Base-by-base conservation (phyloP, 2,113 vertebrate species). In the Pycnonotus jocosus region DNA sequence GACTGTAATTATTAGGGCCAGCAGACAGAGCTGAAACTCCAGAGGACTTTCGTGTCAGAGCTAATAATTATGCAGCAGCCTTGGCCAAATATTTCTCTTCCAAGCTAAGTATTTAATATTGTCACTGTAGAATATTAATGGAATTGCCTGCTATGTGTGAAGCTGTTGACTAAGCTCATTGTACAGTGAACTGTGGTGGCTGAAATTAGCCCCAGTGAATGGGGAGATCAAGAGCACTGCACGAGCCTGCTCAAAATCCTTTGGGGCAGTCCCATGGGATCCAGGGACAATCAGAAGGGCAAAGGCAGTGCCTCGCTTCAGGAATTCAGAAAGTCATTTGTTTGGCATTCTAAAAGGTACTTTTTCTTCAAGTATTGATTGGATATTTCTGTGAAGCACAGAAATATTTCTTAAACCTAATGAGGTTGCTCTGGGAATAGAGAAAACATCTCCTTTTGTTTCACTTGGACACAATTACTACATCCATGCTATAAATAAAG, bases 31-130 rank as follows among this genome's bases (percentile, higher is more conserved):
- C 90, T 94, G 88, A 88, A 96, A 94, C 86, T 94, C 96, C 90
- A 95, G 80, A 96, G 94, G 95, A 96, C 93, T 93, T 96, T 76
- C 68, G 90, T 95, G 96, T 96, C 93, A 95, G 90, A 92, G 90
- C 88, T 95, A 95, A 96, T 96, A 96, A 96, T 96, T 96, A 96
- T 96, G 92, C 94, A 95, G 94, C 93, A 94, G 94, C 95, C 88
- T 96, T 96, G 94, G 92, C 96, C 94, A 97, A 97, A 96, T 96
- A 94, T 95, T 95, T 91, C 92, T 76, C 24, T 95, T 90, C 94
- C 2, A 1, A 93, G 88, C 94, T 94, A 77, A 95, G 95, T 97
- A 95, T 95, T 97, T 96, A 95, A 95, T 96, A 95, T 95, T 90
- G 90, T 92, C 47, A 3, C 57, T 74, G 47, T 76, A 79, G 92